Evolutionary conservation across 2,797 vertebrate genomes (phyloP).

Genomic region (Numenius phaeopus): DNA sequence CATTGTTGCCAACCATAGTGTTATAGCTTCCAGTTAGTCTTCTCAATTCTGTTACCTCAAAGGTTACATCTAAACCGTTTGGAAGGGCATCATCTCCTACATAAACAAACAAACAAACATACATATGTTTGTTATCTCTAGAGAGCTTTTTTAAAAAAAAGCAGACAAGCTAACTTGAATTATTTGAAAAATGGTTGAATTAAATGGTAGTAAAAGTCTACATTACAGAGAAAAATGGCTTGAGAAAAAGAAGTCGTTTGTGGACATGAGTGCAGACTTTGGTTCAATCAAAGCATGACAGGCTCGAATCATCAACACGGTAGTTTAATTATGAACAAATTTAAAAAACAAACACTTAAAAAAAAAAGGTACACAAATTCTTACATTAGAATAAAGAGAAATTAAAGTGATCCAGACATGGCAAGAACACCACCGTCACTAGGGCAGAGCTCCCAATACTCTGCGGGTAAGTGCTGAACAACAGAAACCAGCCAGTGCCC

Average conservation of each 20-base stretch:
- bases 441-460: not conserved
- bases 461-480: not conserved
- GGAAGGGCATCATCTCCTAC: constrained; percentile 91
- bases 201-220: not conserved
- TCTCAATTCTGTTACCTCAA: constrained; percentile 93
- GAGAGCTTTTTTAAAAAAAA: not conserved
- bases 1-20: constrained; percentile 99
- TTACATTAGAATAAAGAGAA: not conserved
- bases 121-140: not conserved
- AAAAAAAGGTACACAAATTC: not conserved
- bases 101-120: not conserved
- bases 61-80: constrained; percentile 94
- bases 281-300: not conserved
- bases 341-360: too few relatives aligned
- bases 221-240: not conserved
- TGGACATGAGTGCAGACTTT: not conserved
- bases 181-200: not conserved
- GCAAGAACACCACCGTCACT: not conserved
- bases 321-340: not conserved
- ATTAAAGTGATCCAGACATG: not conserved
- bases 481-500: not conserved
- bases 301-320: not conserved
- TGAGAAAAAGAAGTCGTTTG: not conserved
- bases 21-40: constrained; percentile 95
- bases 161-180: not conserved